A percentile compares a stretch with the other conserved stretches of the same genome.
Conservation (phyloP, 2,113 vertebrate species). For the Lasiurus cinereus region DNA sequence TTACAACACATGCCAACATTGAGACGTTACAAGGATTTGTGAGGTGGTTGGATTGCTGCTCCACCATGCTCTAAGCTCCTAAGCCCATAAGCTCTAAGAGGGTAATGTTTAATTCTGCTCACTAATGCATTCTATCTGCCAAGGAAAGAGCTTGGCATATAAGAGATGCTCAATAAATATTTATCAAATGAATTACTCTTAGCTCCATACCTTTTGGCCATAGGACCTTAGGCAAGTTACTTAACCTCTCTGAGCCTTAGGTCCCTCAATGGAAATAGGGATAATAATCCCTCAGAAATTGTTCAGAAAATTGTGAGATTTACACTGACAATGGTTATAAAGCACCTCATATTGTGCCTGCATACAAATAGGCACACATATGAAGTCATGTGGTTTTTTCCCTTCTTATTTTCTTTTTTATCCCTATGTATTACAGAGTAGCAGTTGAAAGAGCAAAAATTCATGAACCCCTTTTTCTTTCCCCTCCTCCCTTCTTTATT, state of each 20-base stretch:
- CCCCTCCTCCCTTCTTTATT: neutral
- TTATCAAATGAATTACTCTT: neutral
- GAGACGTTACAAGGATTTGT: neutral
- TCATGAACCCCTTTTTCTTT: neutral
- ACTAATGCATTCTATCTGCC: neutral
- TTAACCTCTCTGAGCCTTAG: neutral
- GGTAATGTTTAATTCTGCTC: neutral
- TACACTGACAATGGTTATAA: neutral
- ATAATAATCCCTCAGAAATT: neutral
- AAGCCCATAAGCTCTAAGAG: neutral
- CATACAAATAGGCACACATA: neutral
- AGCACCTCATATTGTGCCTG: neutral
- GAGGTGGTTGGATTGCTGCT: neutral
- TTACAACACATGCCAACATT: neutral
- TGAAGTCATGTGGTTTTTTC: neutral
- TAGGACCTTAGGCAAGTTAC: neutral
- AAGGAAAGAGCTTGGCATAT: neutral
- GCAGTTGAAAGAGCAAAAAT: neutral
- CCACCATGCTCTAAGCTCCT: neutral
- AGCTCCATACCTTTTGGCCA: neutral
- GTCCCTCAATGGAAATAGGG: neutral
- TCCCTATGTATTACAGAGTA: neutral
- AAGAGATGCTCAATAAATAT: neutral
- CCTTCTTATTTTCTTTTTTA: slow-evolving; percentile 5
- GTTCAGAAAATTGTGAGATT: slow-evolving; percentile 10